A percentile compares a stretch with the other conserved stretches of the same genome.
phyloP scores from a whole-genome alignment of 2,797 vertebrate species.

The Poeciliopsis gracilis region DNA sequence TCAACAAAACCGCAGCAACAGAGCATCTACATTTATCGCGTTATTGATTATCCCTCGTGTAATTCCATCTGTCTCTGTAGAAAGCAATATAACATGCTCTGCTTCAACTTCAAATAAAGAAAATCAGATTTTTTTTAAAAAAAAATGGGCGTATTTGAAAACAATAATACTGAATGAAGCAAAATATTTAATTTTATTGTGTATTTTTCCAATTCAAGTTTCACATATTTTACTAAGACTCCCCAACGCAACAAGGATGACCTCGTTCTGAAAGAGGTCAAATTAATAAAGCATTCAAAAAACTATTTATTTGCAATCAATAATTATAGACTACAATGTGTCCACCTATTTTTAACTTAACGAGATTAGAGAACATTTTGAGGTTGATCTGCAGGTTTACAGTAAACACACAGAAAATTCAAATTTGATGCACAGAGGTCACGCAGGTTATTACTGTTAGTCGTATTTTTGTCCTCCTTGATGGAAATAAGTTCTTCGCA shows the following conservation, averaged over 20 bases:
- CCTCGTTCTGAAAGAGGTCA: not conserved
- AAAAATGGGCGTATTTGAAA: slow-evolving; percentile 48
- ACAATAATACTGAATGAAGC: slow-evolving; percentile 34
- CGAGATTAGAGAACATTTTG: not conserved
- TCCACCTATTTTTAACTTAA: not conserved
- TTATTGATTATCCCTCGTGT: slow-evolving; percentile 76
- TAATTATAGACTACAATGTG: not conserved
- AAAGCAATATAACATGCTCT: slow-evolving; percentile 69
- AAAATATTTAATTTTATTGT: slow-evolving; percentile 36
- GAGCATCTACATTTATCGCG: slow-evolving; percentile 68
- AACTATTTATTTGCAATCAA: not conserved
- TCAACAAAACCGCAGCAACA: slow-evolving; percentile 80
- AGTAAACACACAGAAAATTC: not conserved
- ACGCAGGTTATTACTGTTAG: not conserved
- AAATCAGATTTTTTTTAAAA: slow-evolving; percentile 45
- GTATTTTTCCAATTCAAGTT: slow-evolving; percentile 26
- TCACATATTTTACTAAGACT: slow-evolving; percentile 18
- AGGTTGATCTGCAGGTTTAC: not conserved
- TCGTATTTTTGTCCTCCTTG: slow-evolving; percentile 7
- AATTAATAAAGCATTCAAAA: not conserved
- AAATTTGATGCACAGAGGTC: not conserved
- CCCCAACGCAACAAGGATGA: slow-evolving; percentile 6
- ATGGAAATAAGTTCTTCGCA: slow-evolving; percentile 21
- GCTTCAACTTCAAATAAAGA: slow-evolving; percentile 68
- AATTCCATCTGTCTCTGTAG: slow-evolving; percentile 70